Conservation (phyloP, 2,113 vertebrate species). For the Orcinus orca region DNA sequence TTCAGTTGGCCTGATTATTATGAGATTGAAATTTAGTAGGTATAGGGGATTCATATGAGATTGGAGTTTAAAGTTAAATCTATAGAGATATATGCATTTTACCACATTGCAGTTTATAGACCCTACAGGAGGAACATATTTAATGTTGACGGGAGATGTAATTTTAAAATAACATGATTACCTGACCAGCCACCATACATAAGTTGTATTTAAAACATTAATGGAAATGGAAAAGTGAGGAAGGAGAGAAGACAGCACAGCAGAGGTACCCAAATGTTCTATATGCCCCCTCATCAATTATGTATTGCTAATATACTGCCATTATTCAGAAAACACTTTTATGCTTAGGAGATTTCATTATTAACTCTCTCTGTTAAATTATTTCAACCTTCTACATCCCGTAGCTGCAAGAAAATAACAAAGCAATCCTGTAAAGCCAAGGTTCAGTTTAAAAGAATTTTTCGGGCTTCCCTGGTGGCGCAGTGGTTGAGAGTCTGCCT, state of each 20-base stretch:
- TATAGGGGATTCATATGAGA: neutral
- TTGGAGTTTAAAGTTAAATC: neutral
- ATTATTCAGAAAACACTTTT: neutral
- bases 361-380: neutral
- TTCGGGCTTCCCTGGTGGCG: neutral
- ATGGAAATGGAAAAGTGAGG: neutral
- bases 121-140: neutral
- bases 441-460: neutral
- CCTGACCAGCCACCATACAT: neutral
- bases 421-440: neutral
- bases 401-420: neutral
- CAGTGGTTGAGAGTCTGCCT: too few relatives aligned
- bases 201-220: neutral
- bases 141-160: neutral
- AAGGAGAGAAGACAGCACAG: neutral
- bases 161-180: conserved; percentile 2
- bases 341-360: neutral
- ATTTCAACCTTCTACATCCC: neutral
- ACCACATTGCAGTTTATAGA: neutral
- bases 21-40: neutral
- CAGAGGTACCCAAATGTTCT: neutral
- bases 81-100: neutral
- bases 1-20: neutral
- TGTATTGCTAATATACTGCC: neutral
- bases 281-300: neutral